Conservation (phyloP, 1,140 invertebrate genomes). For the Drosophila busckii region DNA sequence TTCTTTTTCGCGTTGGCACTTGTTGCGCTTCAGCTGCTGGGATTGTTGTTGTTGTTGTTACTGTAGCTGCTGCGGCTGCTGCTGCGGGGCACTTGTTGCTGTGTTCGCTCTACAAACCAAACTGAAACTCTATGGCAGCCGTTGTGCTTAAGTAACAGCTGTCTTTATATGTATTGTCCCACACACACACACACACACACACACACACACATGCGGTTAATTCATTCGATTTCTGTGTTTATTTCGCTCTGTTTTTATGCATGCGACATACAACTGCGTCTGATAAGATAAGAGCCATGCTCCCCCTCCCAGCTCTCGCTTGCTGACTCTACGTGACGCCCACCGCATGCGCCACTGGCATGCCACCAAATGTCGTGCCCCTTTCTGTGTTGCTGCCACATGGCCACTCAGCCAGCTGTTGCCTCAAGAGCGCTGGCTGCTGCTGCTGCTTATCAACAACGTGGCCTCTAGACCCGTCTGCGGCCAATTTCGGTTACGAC, state of each 20-base stretch:
- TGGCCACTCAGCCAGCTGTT: slow-evolving; percentile 6
- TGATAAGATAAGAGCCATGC: slow-evolving; percentile 47
- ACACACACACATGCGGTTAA: slow-evolving; percentile 7
- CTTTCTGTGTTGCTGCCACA: slow-evolving; percentile 8
- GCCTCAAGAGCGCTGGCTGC: neutral
- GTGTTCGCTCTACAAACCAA: slow-evolving; percentile 65
- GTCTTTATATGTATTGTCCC: slow-evolving; percentile 18
- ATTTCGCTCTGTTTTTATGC: too few relatives aligned
- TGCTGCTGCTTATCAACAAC: slow-evolving; percentile 11
- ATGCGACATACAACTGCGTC: slow-evolving; percentile 8
- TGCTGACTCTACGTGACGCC: slow-evolving; percentile 62
- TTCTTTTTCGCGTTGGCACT: slow-evolving; percentile 32
- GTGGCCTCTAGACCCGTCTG: slow-evolving; percentile 5
- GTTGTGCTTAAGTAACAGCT: slow-evolving; percentile 65
- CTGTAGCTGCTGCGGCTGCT: slow-evolving; percentile 1
- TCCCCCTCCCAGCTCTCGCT: slow-evolving; percentile 14
- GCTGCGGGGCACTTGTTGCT: slow-evolving; percentile 61
- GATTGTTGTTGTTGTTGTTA: slow-evolving; percentile 3
- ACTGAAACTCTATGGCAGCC: slow-evolving; percentile 59
- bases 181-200: slow-evolving; percentile 2
- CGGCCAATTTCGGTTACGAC: slow-evolving; percentile 15
- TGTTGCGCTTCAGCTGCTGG: slow-evolving; percentile 50
- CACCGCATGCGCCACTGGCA: slow-evolving; percentile 37
- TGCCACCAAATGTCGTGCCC: slow-evolving; percentile 18
- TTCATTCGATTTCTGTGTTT: too few relatives aligned